phyloP scores from a whole-genome alignment of 2,797 vertebrate species.

The Masticophis lateralis region DNA sequence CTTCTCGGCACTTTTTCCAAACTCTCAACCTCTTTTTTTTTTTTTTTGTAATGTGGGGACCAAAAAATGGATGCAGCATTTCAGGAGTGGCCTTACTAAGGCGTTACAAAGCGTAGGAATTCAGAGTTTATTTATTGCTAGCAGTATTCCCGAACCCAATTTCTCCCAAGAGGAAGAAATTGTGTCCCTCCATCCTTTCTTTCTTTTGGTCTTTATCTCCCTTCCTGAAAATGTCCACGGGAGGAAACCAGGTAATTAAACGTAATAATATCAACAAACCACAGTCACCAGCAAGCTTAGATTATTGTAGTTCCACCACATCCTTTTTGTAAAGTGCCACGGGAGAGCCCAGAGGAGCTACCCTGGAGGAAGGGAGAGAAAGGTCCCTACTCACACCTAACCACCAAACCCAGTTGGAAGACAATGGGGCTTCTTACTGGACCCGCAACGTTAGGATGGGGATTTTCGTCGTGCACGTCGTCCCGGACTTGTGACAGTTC shows the following conservation, averaged over 20 bases:
- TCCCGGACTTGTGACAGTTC: neutral
- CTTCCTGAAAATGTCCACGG: neutral
- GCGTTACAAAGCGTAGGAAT: neutral
- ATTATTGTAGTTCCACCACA: neutral
- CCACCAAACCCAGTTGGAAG: neutral
- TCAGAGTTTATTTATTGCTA: neutral
- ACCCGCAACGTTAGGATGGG: neutral
- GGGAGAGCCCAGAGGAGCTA: neutral
- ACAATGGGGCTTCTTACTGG: neutral
- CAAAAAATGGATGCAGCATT: neutral
- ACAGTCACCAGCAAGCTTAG: neutral
- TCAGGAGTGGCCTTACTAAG: neutral
- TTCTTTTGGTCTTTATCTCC: neutral
- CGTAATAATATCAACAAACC: neutral
- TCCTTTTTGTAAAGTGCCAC: neutral
- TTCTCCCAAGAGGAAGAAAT: neutral
- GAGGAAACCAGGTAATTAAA: neutral
- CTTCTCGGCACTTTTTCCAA: neutral
- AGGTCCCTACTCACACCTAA: neutral
- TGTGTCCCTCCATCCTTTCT: too few species aligned
- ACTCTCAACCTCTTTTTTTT: too few species aligned
- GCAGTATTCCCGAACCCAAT: neutral
- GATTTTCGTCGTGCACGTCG: neutral
- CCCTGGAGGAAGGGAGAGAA: neutral
- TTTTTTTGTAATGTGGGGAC: neutral